A percentile compares a stretch with the other conserved stretches of the same genome.
Evolutionary conservation across 2,797 vertebrate genomes (phyloP).

Genomic region (Poecilia gillii): DNA sequence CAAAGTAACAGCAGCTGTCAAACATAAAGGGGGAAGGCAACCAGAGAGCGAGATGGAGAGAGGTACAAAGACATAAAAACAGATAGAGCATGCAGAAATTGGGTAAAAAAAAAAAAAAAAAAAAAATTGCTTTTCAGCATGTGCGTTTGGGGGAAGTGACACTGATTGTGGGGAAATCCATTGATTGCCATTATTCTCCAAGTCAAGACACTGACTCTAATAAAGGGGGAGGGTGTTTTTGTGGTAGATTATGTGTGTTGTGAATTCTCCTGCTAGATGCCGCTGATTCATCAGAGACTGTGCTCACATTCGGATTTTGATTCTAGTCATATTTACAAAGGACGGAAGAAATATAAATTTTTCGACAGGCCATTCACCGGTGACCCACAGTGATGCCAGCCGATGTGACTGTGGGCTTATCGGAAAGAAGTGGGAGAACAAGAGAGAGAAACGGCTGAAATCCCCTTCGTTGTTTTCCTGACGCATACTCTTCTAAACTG

Average conservation of each 20-base stretch:
- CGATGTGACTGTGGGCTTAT: conserved; percentile 32
- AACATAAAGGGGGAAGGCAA: conserved; percentile 44
- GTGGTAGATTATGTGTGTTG: conserved; percentile 55
- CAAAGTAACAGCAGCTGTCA: conserved; percentile 76
- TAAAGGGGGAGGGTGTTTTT: conserved; percentile 23
- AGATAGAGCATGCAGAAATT: conserved; percentile 60
- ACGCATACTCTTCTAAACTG: conserved; percentile 57
- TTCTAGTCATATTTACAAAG: conserved; percentile 11
- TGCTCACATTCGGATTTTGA: conserved; percentile 27
- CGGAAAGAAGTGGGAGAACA: conserved; percentile 7
- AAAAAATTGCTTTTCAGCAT: conserved; percentile 46
- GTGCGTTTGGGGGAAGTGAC: conserved; percentile 62
- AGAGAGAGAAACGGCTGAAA: conserved; percentile 32
- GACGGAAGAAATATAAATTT: not conserved
- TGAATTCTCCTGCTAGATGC: conserved; percentile 14
- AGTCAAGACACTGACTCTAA: conserved; percentile 55
- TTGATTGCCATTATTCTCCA: conserved; percentile 69
- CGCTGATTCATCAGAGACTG: conserved; percentile 32
- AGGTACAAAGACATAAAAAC: conserved; percentile 58
- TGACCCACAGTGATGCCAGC: conserved; percentile 26
- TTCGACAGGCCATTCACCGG: conserved; percentile 10
- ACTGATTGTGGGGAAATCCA: conserved; percentile 67
- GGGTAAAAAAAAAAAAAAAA: conserved; percentile 6
- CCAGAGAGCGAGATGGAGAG: conserved; percentile 18
- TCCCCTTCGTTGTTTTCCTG: conserved; percentile 40